Evolutionary conservation across 2,888 invertebrate species (phyloP).

Genomic region (Synergus gifuensis): DNA sequence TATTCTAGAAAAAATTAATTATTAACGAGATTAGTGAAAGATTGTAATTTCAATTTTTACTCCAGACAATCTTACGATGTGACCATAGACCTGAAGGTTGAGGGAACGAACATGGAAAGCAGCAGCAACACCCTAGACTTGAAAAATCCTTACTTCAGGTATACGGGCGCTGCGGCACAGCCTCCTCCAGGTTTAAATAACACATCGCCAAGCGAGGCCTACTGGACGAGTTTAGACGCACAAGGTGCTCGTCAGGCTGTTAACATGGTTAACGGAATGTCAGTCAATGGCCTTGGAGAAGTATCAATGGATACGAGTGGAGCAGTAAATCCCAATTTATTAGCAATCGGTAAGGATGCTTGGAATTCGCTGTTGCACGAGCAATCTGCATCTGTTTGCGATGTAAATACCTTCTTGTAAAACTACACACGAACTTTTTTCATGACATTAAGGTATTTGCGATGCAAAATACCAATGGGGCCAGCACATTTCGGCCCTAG

Average conservation of each 20-base stretch:
- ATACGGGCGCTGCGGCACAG: conserved; percentile 94
- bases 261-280: conserved; percentile 87
- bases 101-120: conserved; percentile 89
- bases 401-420: conserved; percentile 40
- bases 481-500: conserved; percentile 41
- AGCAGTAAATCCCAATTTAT: conserved; percentile 79
- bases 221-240: conserved; percentile 92
- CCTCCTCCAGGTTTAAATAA: conserved; percentile 95
- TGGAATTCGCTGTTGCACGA: conserved; percentile 39
- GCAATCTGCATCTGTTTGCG: conserved; percentile 38
- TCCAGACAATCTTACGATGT: conserved; percentile 98
- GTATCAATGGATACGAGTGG: conserved; percentile 85
- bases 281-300: conserved; percentile 86
- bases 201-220: conserved; percentile 95
- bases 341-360: conserved; percentile 72
- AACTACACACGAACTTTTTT: conserved; percentile 32
- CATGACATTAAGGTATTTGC: conserved; percentile 40
- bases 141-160: conserved; percentile 99
- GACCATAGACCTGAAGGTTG: conserved; percentile 94
- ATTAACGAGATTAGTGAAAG: neutral
- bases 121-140: conserved; percentile 96
- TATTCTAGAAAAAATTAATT: neutral
- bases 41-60: conserved; percentile 46
- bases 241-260: conserved; percentile 84
- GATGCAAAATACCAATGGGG: conserved; percentile 42